phyloP scores from a whole-genome alignment of 2,888 invertebrate species.

The Camponotus fellah region DNA sequence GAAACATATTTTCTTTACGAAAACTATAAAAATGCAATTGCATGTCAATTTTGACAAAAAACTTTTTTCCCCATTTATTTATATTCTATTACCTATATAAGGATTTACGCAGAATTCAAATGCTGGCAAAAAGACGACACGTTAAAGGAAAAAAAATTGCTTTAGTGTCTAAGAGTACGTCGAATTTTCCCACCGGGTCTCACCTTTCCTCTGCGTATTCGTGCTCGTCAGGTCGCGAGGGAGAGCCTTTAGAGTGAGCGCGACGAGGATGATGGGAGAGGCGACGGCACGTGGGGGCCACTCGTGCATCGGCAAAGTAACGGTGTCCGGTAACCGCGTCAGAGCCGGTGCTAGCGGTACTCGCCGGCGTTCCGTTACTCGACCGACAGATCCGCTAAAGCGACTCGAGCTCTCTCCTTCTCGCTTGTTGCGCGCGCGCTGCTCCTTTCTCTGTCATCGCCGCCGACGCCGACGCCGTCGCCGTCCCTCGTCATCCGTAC shows the following conservation, averaged over 20 bases:
- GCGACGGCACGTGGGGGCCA: constrained; percentile 82
- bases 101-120: neutral
- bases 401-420: constrained; percentile 75
- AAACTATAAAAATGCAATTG: neutral
- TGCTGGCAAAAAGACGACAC: neutral
- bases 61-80: neutral
- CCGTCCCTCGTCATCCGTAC: constrained; percentile 54
- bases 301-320: constrained; percentile 79
- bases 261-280: constrained; percentile 46
- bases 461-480: constrained; percentile 45
- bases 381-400: constrained; percentile 86
- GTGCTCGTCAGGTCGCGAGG: constrained; percentile 30
- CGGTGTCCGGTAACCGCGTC: constrained; percentile 85
- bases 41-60: neutral
- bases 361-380: constrained; percentile 84
- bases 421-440: constrained; percentile 62
- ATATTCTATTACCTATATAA: neutral
- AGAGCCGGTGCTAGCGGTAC: constrained; percentile 85
- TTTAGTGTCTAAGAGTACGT: neutral
- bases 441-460: constrained; percentile 60
- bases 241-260: constrained; percentile 33
- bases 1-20: neutral
- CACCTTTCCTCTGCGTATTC: constrained; percentile 12
- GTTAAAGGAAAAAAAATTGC: neutral
- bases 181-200: constrained; percentile 45